Percentiles rank a stretch among this genome's conserved stretches.
phyloP scores from a whole-genome alignment of 92 coral and sea anemone species.

The Chrysogorgia sp. region DNA sequence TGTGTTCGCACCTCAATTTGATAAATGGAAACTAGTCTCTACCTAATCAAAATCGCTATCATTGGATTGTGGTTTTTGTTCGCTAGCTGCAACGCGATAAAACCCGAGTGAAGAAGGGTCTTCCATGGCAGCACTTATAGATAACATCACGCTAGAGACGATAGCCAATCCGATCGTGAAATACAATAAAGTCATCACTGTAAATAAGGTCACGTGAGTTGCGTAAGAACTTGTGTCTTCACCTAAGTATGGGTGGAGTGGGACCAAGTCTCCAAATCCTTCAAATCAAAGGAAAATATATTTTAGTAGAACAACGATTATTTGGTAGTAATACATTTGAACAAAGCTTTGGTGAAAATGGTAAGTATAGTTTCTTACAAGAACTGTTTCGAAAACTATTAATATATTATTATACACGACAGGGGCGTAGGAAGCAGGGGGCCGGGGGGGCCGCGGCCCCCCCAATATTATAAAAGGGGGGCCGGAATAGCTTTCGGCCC shows the following conservation, averaged over 20 bases:
- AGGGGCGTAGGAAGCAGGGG: too few relatives aligned
- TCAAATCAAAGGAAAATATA: neutral
- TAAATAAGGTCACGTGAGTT: constrained; percentile 89
- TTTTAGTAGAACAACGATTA: neutral
- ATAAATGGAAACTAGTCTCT: too few relatives aligned
- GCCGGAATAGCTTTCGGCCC: too few relatives aligned
- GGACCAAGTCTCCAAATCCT: constrained; percentile 98
- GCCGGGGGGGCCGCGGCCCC: too few relatives aligned
- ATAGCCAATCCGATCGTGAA: constrained; percentile 97
- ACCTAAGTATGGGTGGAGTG: constrained; percentile 92
- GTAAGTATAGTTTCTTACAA: neutral
- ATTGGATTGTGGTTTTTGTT: neutral
- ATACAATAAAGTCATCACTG: constrained; percentile 89
- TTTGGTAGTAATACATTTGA: neutral
- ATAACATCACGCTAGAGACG: constrained; percentile 97
- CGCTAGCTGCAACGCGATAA: constrained; percentile 42
- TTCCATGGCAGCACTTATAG: constrained; percentile 96
- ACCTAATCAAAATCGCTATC: constrained; percentile 11
- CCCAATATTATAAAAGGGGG: too few relatives aligned
- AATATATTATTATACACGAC: neutral
- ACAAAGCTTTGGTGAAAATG: neutral
- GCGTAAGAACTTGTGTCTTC: constrained; percentile 78
- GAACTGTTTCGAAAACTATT: neutral
- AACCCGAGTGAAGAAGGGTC: constrained; percentile 87
- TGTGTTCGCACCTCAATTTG: neutral